A percentile compares a stretch with the other conserved stretches of the same genome.
phyloP scores from a whole-genome alignment of 2,113 vertebrate genomes.

The Megatriorchis doriae region DNA sequence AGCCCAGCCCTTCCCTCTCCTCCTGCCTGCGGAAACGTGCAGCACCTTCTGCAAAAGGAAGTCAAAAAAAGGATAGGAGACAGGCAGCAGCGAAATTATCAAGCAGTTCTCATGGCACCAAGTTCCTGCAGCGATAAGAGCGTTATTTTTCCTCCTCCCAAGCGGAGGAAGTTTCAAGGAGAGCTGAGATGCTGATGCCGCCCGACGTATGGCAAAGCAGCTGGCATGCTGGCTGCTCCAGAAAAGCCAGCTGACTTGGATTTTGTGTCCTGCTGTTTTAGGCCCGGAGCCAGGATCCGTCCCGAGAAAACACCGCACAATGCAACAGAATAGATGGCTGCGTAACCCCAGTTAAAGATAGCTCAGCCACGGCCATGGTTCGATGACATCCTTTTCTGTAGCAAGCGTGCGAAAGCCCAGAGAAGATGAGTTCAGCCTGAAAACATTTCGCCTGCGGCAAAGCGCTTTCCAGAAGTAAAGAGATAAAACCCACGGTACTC shows the following conservation, averaged over 20 bases:
- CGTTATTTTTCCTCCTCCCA: not conserved
- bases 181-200: not conserved
- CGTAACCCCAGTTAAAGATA: not conserved
- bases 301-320: not conserved
- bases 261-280: not conserved
- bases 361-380: not conserved
- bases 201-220: not conserved
- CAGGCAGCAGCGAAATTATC: not conserved
- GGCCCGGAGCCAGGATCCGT: not conserved
- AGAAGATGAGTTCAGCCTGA: not conserved
- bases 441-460: not conserved
- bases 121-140: not conserved
- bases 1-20: not conserved
- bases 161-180: not conserved
- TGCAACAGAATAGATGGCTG: not conserved
- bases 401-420: rapidly evolving
- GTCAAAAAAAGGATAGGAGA: not conserved
- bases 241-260: not conserved
- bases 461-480: not conserved
- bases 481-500: not conserved
- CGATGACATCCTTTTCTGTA: not conserved
- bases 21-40: rapidly evolving
- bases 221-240: rapidly evolving
- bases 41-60: not conserved
- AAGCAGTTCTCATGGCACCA: rapidly evolving